Evolutionary conservation across 2,888 invertebrate genomes (phyloP).

Genomic region (Cephus pulcher): DNA sequence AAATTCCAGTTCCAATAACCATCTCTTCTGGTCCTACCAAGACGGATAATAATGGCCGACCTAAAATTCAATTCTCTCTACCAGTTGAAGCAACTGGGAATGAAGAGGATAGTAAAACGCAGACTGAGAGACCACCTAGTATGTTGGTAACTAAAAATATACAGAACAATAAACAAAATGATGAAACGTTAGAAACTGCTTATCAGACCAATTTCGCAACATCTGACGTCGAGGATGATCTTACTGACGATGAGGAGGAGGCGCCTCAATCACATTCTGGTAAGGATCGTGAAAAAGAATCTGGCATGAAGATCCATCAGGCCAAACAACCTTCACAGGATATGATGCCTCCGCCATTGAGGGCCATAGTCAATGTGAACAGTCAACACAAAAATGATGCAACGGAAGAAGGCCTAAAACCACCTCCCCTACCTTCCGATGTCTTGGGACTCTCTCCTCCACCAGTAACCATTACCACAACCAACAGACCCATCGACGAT

Average conservation of each 20-base stretch:
- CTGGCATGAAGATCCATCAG: conserved; percentile 21
- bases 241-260: conserved; percentile 14
- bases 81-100: conserved; percentile 52
- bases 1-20: conserved; percentile 52
- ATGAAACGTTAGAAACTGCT: conserved; percentile 47
- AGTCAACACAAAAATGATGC: conserved; percentile 39
- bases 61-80: conserved; percentile 52
- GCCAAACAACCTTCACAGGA: conserved; percentile 50
- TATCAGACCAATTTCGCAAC: conserved; percentile 55
- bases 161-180: conserved; percentile 38
- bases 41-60: conserved; percentile 30
- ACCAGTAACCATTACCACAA: conserved; percentile 55
- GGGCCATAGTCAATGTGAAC: conserved; percentile 24
- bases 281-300: conserved; percentile 13
- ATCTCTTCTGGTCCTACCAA: conserved; percentile 43
- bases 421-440: conserved; percentile 47
- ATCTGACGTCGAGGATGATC: conserved; percentile 29
- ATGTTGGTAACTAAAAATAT: conserved; percentile 41
- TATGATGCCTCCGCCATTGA: conserved; percentile 57
- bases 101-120: conserved; percentile 46
- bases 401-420: conserved; percentile 49
- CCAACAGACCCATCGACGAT: conserved; percentile 45
- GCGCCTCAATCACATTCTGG: conserved; percentile 19
- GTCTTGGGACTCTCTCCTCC: conserved; percentile 61
- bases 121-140: conserved; percentile 57